phyloP scores from a whole-genome alignment of 2,888 invertebrate species.

The Spilarctia lutea region DNA sequence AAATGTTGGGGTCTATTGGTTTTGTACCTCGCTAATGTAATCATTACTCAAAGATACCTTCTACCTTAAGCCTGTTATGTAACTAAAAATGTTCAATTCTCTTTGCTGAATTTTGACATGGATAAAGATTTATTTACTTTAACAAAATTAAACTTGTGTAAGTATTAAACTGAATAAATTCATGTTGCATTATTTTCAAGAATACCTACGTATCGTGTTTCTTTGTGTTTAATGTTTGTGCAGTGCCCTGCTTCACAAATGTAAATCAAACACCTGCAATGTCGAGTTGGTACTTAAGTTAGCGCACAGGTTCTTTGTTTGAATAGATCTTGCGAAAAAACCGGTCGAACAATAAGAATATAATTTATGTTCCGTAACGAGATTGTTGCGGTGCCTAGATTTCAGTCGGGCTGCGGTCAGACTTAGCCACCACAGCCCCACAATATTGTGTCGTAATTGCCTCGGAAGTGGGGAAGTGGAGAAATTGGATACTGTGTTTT shows the following conservation, averaged over 20 bases:
- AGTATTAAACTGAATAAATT: constrained; percentile 20
- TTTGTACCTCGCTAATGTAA: constrained; percentile 36
- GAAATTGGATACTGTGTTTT: constrained; percentile 82
- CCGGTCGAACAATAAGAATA: constrained; percentile 72
- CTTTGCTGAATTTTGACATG: neutral
- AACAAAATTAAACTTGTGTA: constrained; percentile 28
- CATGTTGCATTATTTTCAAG: constrained; percentile 21
- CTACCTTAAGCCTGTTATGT: constrained; percentile 9
- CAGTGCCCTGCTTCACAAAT: constrained; percentile 44
- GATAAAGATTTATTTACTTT: constrained; percentile 27
- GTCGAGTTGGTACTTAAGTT: constrained; percentile 49
- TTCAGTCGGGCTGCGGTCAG: constrained; percentile 76
- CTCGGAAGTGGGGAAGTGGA: constrained; percentile 82
- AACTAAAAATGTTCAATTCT: neutral
- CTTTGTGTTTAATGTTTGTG: constrained; percentile 24
- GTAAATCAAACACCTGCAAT: constrained; percentile 56
- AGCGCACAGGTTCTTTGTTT: constrained; percentile 70
- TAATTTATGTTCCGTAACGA: constrained; percentile 80
- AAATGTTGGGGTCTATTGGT: constrained; percentile 31
- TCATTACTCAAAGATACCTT: constrained; percentile 34
- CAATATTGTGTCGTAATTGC: constrained; percentile 80
- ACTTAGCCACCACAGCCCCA: constrained; percentile 68
- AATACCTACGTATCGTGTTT: constrained; percentile 19
- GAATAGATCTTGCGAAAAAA: constrained; percentile 76
- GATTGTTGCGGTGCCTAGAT: constrained; percentile 77